A percentile compares a stretch with the other conserved stretches of the same genome.
These are phyloP conservation scores for Andrena bicolor DNA, from an alignment of 2,888 invertebrate species.

Conservation along the genomic window DNA sequence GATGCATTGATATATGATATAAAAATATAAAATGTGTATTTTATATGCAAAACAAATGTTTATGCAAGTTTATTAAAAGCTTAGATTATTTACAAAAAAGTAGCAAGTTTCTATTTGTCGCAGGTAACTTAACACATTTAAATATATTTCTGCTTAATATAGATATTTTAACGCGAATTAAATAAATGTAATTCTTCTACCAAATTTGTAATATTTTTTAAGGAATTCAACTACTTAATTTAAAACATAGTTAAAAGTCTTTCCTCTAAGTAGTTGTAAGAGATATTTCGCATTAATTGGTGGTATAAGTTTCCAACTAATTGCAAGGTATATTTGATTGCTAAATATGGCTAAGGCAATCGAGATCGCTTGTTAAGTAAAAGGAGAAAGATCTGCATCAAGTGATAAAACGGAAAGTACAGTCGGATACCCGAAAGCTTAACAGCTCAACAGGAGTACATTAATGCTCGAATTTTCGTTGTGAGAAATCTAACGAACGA, in stretches of 20 bases:
- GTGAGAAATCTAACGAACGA: slow-evolving; percentile 67
- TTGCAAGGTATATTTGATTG: not conserved
- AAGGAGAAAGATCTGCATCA: not conserved
- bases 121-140: not conserved
- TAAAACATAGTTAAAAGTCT: not conserved
- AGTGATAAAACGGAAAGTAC: not conserved
- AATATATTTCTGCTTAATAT: not conserved
- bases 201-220: not conserved
- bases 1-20: slow-evolving; percentile 19
- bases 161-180: not conserved
- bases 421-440: slow-evolving; percentile 11
- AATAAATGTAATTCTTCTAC: not conserved
- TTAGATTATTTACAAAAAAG: slow-evolving; percentile 21
- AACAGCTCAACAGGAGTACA: slow-evolving; percentile 42
- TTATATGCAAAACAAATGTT: slow-evolving; percentile 11
- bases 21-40: slow-evolving; percentile 20
- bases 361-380: not conserved
- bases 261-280: not conserved
- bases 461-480: slow-evolving; percentile 56
- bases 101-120: not conserved
- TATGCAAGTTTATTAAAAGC: slow-evolving; percentile 6
- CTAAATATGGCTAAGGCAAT: not conserved
- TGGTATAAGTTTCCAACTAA: not conserved
- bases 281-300: not conserved
- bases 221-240: not conserved